Conservation (phyloP, 2,113 vertebrate genomes). For the Morphnarchus princeps region DNA sequence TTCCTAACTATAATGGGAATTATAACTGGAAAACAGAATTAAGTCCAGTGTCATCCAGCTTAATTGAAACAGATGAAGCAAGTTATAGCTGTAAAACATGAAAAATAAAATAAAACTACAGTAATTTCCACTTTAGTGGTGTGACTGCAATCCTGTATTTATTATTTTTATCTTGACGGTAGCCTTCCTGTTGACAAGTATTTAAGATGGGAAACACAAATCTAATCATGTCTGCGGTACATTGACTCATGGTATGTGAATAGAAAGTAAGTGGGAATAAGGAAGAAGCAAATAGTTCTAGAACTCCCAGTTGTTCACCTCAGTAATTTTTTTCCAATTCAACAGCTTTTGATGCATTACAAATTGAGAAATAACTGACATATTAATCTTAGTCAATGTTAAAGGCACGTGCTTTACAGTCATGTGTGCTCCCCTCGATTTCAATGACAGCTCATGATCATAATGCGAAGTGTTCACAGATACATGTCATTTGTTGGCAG, state of each 20-base stretch:
- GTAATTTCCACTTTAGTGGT: background rate
- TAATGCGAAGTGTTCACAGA: background rate
- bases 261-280: background rate
- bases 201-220: background rate
- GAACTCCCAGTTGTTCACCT: background rate
- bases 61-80: background rate
- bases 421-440: background rate
- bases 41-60: background rate
- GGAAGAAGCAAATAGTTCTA: background rate
- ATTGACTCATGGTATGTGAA: background rate
- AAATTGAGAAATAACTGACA: background rate
- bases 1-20: background rate
- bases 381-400: background rate
- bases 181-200: background rate
- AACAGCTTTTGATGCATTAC: background rate
- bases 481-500: slow-evolving; percentile 4
- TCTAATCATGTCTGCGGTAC: background rate
- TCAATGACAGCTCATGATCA: slow-evolving; percentile 8
- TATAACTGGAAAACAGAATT: background rate
- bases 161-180: background rate
- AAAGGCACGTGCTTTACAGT: background rate
- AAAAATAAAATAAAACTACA: background rate
- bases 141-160: background rate
- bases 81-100: background rate
- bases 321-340: background rate